phyloP scores from a whole-genome alignment of 1,140 invertebrate genomes.

The Triops cancriformis region DNA sequence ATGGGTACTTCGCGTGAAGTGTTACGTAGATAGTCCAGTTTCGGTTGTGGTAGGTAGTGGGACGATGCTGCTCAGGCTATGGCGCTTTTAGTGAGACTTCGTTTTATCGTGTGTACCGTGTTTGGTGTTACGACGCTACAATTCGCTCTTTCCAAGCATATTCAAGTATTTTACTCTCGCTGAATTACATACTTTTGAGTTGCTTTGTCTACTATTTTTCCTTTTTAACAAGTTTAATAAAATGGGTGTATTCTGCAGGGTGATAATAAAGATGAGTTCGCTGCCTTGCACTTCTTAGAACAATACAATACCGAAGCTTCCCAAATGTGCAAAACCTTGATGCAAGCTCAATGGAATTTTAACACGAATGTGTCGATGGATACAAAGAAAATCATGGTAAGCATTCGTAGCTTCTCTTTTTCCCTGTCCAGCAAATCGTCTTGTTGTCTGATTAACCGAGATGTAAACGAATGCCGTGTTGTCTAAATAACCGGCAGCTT shows the following conservation, averaged over 20 bases:
- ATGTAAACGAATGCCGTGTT: background rate
- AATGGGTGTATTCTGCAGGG: conserved; percentile 44
- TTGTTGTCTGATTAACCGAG: background rate
- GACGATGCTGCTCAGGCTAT: background rate
- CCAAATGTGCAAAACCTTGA: conserved; percentile 59
- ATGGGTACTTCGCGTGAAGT: background rate
- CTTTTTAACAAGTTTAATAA: background rate
- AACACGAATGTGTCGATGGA: conserved; percentile 65
- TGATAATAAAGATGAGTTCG: conserved; percentile 55
- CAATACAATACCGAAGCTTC: conserved; percentile 63
- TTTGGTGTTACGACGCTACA: background rate
- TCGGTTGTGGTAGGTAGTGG: background rate
- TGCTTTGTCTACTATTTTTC: background rate
- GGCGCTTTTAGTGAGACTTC: background rate
- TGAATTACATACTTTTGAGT: too few species aligned
- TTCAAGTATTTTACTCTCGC: background rate
- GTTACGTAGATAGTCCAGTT: background rate
- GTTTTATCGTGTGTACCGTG: background rate
- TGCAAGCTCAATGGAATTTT: conserved; percentile 62
- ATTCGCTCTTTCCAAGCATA: background rate
- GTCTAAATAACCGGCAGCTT: background rate
- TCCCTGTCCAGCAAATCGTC: background rate
- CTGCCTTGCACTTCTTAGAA: conserved; percentile 58
- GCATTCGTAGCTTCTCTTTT: conserved; percentile 37
- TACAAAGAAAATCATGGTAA: conserved; percentile 63